Conservation (phyloP, 2,113 vertebrate genomes). For the Lamprologus callipterus region DNA sequence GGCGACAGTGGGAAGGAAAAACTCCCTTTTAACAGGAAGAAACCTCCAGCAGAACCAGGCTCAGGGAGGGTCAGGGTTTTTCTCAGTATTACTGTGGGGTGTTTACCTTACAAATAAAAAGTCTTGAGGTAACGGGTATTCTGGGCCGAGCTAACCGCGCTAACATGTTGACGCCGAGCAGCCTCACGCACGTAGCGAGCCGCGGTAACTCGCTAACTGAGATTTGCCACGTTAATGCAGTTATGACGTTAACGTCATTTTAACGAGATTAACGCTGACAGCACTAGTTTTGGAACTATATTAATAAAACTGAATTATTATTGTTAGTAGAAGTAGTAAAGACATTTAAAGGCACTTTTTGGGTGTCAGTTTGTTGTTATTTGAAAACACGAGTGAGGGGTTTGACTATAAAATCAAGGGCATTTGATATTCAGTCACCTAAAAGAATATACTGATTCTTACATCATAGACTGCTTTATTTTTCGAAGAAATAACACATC, state of each 20-base stretch:
- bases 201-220: background rate
- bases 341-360: background rate
- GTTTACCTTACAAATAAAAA: background rate
- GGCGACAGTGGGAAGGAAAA: background rate
- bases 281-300: background rate
- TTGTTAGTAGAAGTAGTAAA: background rate
- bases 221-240: background rate
- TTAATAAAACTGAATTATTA: background rate
- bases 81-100: background rate
- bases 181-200: accelerated
- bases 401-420: background rate
- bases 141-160: accelerated
- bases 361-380: accelerated
- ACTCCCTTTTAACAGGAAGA: background rate
- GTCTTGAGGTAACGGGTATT: accelerated
- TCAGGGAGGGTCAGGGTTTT: accelerated
- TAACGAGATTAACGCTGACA: background rate
- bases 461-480: background rate
- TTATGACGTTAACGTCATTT: background rate
- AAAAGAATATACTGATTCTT: background rate
- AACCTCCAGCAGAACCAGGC: background rate
- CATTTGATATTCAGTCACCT: background rate
- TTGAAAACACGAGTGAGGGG: accelerated
- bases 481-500: no score
- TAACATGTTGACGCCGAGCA: accelerated